These are phyloP conservation scores for Saccopteryx leptura DNA, from an alignment of 2,113 vertebrate species.

Conservation along the genomic window DNA sequence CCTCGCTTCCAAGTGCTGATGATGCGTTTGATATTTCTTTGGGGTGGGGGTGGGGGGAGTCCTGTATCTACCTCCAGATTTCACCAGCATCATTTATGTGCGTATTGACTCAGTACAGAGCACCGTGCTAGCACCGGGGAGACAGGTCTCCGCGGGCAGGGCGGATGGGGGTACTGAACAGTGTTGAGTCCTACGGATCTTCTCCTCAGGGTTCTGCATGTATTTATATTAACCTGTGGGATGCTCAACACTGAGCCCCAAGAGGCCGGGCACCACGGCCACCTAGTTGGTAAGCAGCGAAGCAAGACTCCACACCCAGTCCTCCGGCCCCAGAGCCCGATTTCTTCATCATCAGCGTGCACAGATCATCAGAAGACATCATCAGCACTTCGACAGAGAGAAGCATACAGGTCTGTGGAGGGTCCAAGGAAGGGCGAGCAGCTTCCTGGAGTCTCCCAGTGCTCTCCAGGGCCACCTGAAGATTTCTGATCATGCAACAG, in stretches of 20 bases:
- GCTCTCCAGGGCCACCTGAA: neutral
- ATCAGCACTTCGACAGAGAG: neutral
- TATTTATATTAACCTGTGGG: neutral
- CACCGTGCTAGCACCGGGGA: neutral
- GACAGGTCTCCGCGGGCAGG: neutral
- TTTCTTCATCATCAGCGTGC: neutral
- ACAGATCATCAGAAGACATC: neutral
- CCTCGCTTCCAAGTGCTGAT: neutral
- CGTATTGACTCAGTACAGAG: accelerated
- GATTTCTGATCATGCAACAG: neutral
- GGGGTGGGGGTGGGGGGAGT: neutral
- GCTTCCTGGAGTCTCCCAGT: neutral
- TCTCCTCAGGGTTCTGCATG: neutral
- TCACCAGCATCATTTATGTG: neutral
- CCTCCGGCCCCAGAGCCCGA: no score
- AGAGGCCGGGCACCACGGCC: no score
- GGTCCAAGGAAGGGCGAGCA: neutral
- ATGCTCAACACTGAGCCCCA: neutral
- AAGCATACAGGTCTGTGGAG: no score
- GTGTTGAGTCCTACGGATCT: accelerated
- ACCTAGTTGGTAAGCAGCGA: no score
- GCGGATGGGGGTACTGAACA: no score
- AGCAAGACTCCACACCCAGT: no score
- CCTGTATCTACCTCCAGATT: neutral
- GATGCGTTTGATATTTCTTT: neutral